Base-by-base conservation (phyloP, 1,140 invertebrate species). In the Cheumatopsyche charites region DNA sequence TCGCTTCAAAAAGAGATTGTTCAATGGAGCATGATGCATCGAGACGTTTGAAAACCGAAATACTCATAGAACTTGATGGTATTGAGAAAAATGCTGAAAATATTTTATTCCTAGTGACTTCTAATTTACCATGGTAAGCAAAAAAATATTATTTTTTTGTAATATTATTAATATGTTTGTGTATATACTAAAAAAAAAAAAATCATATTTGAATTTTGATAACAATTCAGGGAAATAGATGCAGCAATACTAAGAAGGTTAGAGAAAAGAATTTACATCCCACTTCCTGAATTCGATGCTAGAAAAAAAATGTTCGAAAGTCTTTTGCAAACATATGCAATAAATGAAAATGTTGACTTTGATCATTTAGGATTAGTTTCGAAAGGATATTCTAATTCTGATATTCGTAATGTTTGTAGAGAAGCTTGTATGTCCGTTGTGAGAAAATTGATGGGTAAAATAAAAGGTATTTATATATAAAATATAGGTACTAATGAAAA, bases 61-160 rank as follows among this genome's bases (percentile, higher is more conserved):
- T 99, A 1, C 87, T 99, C 0, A 89, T 94, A 7, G 92, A 97
- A 81, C 88, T 99, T 79, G 97, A 99, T 80, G 96, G 96, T 6
- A 78, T 92, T 74, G 77, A 78, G 0, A 79, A 78, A n/a, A 78
- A 80, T 4, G 79, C 88, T 6, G 86, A 90, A 66, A 80, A 88
- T 29, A 90, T 98, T 29, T 92, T 97, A 76, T 83, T 98, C 0
- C 82, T 98, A 47, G 94, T 94, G 19, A 93, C 94, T 58, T 94
- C 95, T 15, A 98, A 98, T 81, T 82, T 93, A 67, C 96, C 96
- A 7, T 98, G 95, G 96, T 93, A 81, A 52, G 19, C 23, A 68
- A 1, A n/a, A n/a, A n/a, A n/a, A n/a, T 42, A 12, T 42, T 42
- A 42, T 42, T 12, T 42, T n/a, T n/a, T n/a, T n/a, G n/a, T n/a